Base-by-base conservation (phyloP, 2,113 vertebrate genomes). In the Boleophthalmus pectinirostris region DNA sequence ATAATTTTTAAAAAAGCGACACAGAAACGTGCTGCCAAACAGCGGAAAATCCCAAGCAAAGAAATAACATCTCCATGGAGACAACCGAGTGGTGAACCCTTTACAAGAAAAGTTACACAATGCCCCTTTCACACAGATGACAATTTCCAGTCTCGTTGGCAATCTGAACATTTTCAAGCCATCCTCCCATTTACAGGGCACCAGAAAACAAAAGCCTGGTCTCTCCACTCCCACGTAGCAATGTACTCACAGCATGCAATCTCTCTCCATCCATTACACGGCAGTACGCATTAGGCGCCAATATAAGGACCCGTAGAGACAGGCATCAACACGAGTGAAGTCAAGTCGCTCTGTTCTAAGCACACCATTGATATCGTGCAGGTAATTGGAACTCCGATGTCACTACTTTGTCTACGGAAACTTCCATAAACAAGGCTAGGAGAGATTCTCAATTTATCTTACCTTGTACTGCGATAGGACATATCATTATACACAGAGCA, bases 301-400 rank as follows among this genome's bases (percentile, higher is more conserved):
- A 49, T 74, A 68, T 78, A 76, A 86, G 84, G 85, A 83, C 79
- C 89, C 67, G 72, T 29, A 69, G 89, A 87, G 88, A 88, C 79
- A 33, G 64, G 82, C 43, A 85, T 82, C 85, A 85, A 74, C 80
- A 60, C 82, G 86, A 92, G 84, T 85, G 82, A 75, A 88, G 83
- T 89, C 76, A 87, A 88, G 80, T 80, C 16, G 29, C 87, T 85
- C 78, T 3, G 45, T 71, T 81, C 82, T 88, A 87, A 87, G 85
- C 81, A 87, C 78, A 81, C 80, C 88, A 89, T 89, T 91, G 89
- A 89, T 90, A 92, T 89, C 82, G 81, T 78, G 58, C 79, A 80
- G 82, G 86, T 92, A 92, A 90, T 91, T 92, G 88, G 89, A 87
- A 69, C 77, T 84, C 82, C 82, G 66, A 73, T 88, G 89, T 87